Conservation (phyloP, 1,140 invertebrate species). For the Chrysoperla carnea region DNA sequence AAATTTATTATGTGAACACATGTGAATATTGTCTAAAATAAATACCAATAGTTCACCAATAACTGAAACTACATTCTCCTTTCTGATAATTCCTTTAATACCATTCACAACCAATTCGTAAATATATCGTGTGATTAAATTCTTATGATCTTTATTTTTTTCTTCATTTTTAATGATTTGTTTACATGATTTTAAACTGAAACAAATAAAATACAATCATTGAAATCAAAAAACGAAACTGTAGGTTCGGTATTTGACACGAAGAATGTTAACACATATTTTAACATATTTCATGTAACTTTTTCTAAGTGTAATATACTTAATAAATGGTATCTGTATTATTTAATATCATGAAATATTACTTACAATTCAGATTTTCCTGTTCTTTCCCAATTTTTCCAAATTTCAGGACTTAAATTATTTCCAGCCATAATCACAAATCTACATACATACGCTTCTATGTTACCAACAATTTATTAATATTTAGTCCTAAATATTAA, state of each 20-base stretch:
- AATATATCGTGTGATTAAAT: constrained; percentile 20
- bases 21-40: too few species aligned
- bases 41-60: constrained; percentile 48
- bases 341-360: constrained; percentile 3
- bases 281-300: too few species aligned
- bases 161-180: constrained; percentile 31
- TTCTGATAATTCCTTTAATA: constrained; percentile 46
- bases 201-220: constrained; percentile 13
- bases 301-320: too few species aligned
- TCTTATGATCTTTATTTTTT: constrained; percentile 22
- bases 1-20: too few species aligned
- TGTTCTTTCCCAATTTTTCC: constrained; percentile 46
- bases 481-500: background rate
- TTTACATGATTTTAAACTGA: constrained; percentile 30
- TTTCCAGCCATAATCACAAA: constrained; percentile 22
- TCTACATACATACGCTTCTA: too few species aligned
- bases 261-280: too few species aligned
- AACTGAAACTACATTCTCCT: constrained; percentile 43
- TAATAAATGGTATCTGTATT: too few species aligned
- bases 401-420: constrained; percentile 32
- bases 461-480: constrained; percentile 9
- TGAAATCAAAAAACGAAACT: background rate
- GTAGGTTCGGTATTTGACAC: background rate
- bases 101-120: constrained; percentile 49
- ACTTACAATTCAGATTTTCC: constrained; percentile 48